A percentile compares a stretch with the other conserved stretches of the same genome.
Evolutionary conservation across 2,113 vertebrate genomes (phyloP).

Genomic region (Sigmodon hispidus): DNA sequence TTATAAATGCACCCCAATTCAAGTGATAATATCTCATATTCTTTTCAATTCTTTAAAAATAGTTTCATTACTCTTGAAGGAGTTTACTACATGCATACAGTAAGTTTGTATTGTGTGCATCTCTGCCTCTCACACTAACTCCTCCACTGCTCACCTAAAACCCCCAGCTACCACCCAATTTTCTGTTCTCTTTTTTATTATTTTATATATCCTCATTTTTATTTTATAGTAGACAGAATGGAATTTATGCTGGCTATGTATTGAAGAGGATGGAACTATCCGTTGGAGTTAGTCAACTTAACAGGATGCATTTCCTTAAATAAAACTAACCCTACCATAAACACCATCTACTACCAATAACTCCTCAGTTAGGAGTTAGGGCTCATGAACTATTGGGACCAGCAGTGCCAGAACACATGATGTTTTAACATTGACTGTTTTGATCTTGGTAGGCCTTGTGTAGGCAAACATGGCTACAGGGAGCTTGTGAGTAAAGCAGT

Average conservation of each 20-base stretch:
- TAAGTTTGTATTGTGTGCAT: background rate
- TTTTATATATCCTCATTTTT: no score
- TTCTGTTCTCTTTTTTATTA: background rate
- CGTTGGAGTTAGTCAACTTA: background rate
- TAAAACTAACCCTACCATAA: no score
- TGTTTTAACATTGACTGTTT: background rate
- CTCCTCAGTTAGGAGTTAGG: background rate
- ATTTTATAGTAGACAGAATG: background rate
- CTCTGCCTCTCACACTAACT: background rate
- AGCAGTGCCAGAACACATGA: background rate
- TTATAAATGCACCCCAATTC: background rate
- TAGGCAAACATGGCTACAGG: background rate
- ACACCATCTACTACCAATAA: background rate
- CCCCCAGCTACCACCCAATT: background rate
- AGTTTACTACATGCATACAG: background rate
- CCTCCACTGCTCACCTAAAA: background rate
- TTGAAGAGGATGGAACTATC: background rate
- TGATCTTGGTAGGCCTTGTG: background rate
- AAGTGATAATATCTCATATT: background rate
- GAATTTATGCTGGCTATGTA: background rate
- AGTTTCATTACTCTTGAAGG: background rate
- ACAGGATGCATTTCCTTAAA: background rate
- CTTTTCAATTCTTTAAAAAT: background rate
- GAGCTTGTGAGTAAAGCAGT: background rate
- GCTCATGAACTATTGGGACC: background rate